A percentile compares a stretch with the other conserved stretches of the same genome.
Evolutionary conservation across 1,140 invertebrate species (phyloP).

Genomic region (Cherax quadricarinatus): DNA sequence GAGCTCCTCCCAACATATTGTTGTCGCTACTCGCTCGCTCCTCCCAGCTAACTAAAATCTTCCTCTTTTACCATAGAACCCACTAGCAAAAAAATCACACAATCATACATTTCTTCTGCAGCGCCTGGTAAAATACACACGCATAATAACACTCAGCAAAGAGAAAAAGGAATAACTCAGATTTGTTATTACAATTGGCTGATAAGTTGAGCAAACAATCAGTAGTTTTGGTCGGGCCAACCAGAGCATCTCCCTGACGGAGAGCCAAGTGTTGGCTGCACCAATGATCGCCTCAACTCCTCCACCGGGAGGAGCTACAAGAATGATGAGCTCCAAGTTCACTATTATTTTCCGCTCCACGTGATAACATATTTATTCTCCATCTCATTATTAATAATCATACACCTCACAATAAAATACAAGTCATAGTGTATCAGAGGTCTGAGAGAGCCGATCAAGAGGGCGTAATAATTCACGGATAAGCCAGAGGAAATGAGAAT

Average conservation of each 20-base stretch:
- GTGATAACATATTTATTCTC: conserved; percentile 71
- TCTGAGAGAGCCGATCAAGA: conserved; percentile 19
- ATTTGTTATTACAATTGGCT: not conserved
- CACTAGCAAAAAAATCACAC: no score
- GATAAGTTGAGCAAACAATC: conserved; percentile 45
- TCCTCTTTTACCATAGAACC: no score
- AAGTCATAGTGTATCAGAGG: conserved; percentile 61
- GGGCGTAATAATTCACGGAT: conserved; percentile 24
- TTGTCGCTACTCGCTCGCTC: conserved; percentile 7
- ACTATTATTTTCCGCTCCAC: conserved; percentile 70
- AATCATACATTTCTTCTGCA: no score
- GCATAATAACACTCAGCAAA: no score
- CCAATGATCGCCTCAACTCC: conserved; percentile 38
- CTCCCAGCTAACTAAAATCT: no score
- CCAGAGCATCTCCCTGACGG: conserved; percentile 10
- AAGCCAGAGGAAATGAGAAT: conserved; percentile 3
- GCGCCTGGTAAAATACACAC: no score
- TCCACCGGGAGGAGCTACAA: conserved; percentile 32
- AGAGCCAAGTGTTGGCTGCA: conserved; percentile 32
- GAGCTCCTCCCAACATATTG: conserved; percentile 11
- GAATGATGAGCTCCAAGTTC: conserved; percentile 63
- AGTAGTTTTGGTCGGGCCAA: conserved; percentile 51
- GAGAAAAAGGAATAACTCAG: no score
- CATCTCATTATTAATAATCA: conserved; percentile 71
- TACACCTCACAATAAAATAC: conserved; percentile 67